These are phyloP conservation scores for Spongilla lacustris DNA, from an alignment of 37 sponge, comb jelly and placozoan genomes.

Conservation along the genomic window DNA sequence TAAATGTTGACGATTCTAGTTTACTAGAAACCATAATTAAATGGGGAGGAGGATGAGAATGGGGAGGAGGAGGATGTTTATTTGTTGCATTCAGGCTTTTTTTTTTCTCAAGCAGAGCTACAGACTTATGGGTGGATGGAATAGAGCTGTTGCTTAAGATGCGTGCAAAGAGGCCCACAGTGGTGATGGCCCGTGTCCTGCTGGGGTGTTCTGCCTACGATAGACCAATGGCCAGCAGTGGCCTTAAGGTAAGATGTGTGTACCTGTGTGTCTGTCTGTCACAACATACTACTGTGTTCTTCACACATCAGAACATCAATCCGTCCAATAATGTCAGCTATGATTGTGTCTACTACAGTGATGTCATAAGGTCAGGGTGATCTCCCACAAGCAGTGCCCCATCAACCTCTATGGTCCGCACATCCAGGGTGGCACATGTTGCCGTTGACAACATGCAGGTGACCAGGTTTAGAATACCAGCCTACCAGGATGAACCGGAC, in stretches of 20 bases:
- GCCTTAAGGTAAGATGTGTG: background rate
- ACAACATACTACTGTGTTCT: background rate
- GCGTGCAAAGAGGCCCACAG: background rate
- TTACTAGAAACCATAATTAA: no score
- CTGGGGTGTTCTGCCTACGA: background rate
- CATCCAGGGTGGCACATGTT: background rate
- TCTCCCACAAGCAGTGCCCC: background rate
- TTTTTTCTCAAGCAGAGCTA: background rate
- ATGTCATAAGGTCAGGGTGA: slow-evolving; percentile 50
- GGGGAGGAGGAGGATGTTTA: background rate
- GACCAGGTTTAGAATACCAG: slow-evolving; percentile 61
- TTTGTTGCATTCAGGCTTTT: background rate
- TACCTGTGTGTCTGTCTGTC: background rate
- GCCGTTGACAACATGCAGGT: slow-evolving; percentile 46
- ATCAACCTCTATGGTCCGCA: background rate
- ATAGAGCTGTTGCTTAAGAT: background rate
- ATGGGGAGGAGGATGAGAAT: no score
- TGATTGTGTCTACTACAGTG: slow-evolving; percentile 63
- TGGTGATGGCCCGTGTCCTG: background rate
- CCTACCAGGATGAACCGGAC: slow-evolving; percentile 31
- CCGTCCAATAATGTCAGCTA: slow-evolving; percentile 43
- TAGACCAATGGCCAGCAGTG: background rate
- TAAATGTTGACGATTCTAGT: no score
- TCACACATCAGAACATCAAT: slow-evolving; percentile 58
- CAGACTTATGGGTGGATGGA: background rate